phyloP scores from a whole-genome alignment of 1,140 invertebrate genomes.

The Zeugodacus cucurbitae region DNA sequence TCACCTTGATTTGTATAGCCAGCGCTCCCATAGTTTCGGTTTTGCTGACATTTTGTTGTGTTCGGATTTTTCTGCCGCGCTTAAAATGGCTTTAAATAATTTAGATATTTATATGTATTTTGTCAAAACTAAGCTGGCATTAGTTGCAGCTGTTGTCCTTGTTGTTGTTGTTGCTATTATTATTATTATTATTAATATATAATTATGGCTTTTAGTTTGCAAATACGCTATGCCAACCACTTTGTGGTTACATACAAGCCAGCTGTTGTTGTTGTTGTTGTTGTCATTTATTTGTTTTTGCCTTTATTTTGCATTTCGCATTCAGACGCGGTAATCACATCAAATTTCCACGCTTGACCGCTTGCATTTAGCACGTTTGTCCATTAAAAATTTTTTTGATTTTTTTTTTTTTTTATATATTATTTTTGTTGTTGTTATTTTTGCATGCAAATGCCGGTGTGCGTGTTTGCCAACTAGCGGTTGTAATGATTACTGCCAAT shows the following conservation, averaged over 20 bases:
- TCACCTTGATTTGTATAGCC: constrained; percentile 1
- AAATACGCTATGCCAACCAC: background rate
- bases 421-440: background rate
- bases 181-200: constrained; percentile 17
- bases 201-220: background rate
- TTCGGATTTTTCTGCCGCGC: background rate
- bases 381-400: background rate
- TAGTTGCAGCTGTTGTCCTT: constrained; percentile 12
- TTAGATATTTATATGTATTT: background rate
- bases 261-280: background rate
- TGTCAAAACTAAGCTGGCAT: constrained; percentile 10
- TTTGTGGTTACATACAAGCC: background rate
- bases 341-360: constrained; percentile 23
- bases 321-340: constrained; percentile 19
- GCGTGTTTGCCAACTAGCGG: background rate
- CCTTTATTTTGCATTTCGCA: background rate
- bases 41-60: background rate
- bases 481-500: background rate
- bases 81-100: constrained; percentile 2
- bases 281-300: background rate
- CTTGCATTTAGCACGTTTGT: constrained; percentile 12
- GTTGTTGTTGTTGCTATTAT: background rate
- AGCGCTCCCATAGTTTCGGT: background rate
- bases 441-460: background rate
- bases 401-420: no score